Conservation (phyloP, 2,888 invertebrate species). For the Heliconius ethilla region DNA sequence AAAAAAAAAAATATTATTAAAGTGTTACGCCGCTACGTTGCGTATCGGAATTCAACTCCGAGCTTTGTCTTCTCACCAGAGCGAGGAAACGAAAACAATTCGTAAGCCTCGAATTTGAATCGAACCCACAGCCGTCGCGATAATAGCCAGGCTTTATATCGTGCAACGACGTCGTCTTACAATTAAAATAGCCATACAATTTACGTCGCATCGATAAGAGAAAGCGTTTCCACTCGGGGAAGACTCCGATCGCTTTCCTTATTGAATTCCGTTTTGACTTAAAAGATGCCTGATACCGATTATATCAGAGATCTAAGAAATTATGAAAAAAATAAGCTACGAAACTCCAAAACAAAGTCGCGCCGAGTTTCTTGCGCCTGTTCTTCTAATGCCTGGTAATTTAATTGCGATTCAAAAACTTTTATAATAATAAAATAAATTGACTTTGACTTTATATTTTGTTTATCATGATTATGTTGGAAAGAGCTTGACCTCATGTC, state of each 20-base stretch:
- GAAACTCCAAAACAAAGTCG: background rate
- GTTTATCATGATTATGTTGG: too few relatives aligned
- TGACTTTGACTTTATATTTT: too few relatives aligned
- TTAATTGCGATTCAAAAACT: too few relatives aligned
- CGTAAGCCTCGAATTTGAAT: background rate
- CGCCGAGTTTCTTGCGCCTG: too few relatives aligned
- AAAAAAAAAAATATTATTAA: too few relatives aligned
- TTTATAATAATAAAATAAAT: too few relatives aligned
- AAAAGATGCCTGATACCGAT: conserved; percentile 1
- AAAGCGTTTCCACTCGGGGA: conserved; percentile 11
- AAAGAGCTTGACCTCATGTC: too few relatives aligned
- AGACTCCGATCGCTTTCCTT: background rate
- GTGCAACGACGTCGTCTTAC: background rate
- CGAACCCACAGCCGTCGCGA: background rate
- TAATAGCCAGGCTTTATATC: background rate
- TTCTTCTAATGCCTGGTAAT: too few relatives aligned
- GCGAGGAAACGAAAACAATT: background rate
- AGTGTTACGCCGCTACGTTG: too few relatives aligned
- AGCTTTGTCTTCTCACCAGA: background rate
- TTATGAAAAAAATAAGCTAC: background rate
- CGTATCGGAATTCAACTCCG: background rate
- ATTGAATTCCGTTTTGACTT: conserved; percentile 2
- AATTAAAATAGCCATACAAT: background rate
- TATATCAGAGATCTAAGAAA: background rate
- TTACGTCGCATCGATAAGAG: background rate